Conservation (phyloP, 2,888 invertebrate genomes). For the Yponomeuta evonymella region DNA sequence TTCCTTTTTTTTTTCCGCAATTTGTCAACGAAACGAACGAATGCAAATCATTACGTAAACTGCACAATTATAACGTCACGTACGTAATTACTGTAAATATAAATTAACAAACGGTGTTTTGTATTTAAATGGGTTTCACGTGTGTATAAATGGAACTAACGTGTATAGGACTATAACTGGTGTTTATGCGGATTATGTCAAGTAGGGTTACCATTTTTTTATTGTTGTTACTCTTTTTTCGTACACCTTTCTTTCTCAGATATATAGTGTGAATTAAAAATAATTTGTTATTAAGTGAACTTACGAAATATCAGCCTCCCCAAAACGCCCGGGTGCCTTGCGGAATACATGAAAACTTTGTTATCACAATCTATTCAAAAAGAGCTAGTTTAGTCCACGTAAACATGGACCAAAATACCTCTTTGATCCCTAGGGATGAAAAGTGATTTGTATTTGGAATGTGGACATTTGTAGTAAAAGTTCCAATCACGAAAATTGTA, state of each 20-base stretch:
- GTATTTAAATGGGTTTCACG: not conserved
- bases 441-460: too few species aligned
- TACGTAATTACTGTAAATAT: constrained; percentile 9
- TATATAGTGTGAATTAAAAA: too few species aligned
- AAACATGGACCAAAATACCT: too few species aligned
- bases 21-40: constrained; percentile 19
- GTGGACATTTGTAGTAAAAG: too few species aligned
- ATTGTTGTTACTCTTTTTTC: not conserved
- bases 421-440: too few species aligned
- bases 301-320: too few species aligned
- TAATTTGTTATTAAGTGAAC: too few species aligned
- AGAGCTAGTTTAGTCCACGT: too few species aligned
- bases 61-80: not conserved
- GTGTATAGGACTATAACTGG: constrained; percentile 66
- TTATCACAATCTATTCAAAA: too few species aligned
- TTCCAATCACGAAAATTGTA: too few species aligned
- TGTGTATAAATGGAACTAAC: constrained; percentile 4
- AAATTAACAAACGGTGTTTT: constrained; percentile 5
- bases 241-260: not conserved
- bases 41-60: constrained; percentile 8
- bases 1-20: constrained; percentile 30
- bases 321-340: too few species aligned
- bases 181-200: constrained; percentile 67
- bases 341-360: too few species aligned
- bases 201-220: constrained; percentile 15